These are phyloP conservation scores for Eclectus roratus DNA, from an alignment of 2,113 vertebrate genomes.

Conservation along the genomic window DNA sequence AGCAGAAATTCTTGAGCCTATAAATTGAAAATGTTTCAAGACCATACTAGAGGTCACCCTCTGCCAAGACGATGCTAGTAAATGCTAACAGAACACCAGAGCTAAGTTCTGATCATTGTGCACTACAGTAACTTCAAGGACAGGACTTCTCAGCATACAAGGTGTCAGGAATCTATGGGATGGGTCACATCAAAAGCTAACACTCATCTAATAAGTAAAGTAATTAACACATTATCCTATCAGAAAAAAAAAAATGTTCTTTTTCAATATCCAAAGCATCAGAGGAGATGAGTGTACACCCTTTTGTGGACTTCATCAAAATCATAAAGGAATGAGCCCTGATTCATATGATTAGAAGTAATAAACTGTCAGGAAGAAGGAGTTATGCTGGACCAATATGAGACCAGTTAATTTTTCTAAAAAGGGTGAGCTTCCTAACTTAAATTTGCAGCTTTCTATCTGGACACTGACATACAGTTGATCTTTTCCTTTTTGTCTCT, in stretches of 20 bases:
- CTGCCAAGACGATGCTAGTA: constrained; percentile 40
- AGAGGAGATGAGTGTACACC: not conserved
- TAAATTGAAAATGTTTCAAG: constrained; percentile 70
- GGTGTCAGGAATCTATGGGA: not conserved
- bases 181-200: not conserved
- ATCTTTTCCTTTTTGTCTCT: not conserved
- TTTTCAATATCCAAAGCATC: not conserved
- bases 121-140: constrained; percentile 40
- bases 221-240: not conserved
- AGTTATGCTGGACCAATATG: not conserved
- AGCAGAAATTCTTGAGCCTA: constrained; percentile 49
- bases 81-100: constrained; percentile 52
- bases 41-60: constrained; percentile 53
- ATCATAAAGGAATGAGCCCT: not conserved
- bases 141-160: constrained; percentile 16
- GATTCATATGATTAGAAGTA: not conserved
- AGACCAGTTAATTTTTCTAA: not conserved
- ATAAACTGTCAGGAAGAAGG: not conserved
- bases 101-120: constrained; percentile 1
- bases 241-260: not conserved
- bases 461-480: not conserved
- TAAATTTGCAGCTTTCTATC: not conserved
- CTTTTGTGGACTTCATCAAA: not conserved
- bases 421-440: not conserved
- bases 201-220: not conserved